phyloP scores from a whole-genome alignment of 2,797 vertebrate species.

The Myoxocephalus aenaeus region DNA sequence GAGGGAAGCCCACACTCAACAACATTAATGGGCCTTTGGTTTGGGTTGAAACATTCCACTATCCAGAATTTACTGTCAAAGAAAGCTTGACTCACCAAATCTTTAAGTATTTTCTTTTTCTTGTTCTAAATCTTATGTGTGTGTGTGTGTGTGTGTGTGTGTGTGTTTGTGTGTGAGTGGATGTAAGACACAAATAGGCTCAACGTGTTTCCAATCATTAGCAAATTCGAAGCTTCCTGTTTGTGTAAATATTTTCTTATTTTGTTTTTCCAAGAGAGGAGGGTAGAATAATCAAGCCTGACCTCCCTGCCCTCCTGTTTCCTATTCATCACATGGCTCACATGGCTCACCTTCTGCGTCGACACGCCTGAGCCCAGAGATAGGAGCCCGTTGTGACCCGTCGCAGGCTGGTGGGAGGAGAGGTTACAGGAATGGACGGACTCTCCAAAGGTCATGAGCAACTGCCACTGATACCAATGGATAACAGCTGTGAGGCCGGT shows the following conservation, averaged over 20 bases:
- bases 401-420: constrained; percentile 23
- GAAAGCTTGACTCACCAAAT: constrained; percentile 19
- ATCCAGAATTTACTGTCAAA: constrained; percentile 28
- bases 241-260: constrained; percentile 79
- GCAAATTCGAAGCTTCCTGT: constrained; percentile 76
- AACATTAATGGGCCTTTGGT: constrained; percentile 60
- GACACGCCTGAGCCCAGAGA: constrained; percentile 29
- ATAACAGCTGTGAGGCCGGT: constrained; percentile 51
- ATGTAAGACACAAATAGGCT: constrained; percentile 13
- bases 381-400: constrained; percentile 13
- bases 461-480: constrained; percentile 48
- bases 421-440: constrained; percentile 32
- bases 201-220: constrained; percentile 75
- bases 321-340: constrained; percentile 19
- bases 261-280: constrained; percentile 67
- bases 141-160: too few relatives aligned
- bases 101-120: constrained; percentile 30
- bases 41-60: constrained; percentile 48
- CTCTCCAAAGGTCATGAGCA: constrained; percentile 38
- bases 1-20: constrained; percentile 57
- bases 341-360: constrained; percentile 21
- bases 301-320: constrained; percentile 62
- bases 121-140: neutral
- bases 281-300: constrained; percentile 68
- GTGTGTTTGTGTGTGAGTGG: neutral